Conservation (phyloP, 2,113 vertebrate species). For the Rafetus swinhoei region DNA sequence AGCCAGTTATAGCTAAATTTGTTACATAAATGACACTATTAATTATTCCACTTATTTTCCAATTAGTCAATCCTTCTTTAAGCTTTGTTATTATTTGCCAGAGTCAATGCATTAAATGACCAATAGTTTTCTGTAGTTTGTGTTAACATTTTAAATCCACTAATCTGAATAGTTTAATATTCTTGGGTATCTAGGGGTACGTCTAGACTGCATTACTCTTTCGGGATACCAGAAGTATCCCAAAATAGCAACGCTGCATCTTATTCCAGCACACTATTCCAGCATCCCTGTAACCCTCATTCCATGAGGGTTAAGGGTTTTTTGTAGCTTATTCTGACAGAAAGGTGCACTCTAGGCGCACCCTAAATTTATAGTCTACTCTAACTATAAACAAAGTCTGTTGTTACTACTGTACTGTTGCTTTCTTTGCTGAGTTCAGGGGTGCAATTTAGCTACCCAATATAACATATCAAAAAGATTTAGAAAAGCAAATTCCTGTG, state of each 20-base stretch:
- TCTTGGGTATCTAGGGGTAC: not conserved
- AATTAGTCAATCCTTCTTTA: slow-evolving; percentile 15
- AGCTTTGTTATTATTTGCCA: slow-evolving; percentile 35
- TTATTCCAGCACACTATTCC: no score
- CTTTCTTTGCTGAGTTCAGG: not conserved
- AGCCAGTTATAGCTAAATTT: slow-evolving; percentile 39
- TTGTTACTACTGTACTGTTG: not conserved
- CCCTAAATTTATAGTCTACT: not conserved
- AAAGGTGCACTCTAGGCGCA: no score
- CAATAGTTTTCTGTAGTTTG: not conserved
- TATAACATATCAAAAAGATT: not conserved
- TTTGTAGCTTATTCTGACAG: no score
- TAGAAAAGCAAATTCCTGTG: not conserved
- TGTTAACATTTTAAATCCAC: slow-evolving; percentile 6
- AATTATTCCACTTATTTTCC: slow-evolving; percentile 56
- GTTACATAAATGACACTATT: slow-evolving; percentile 48
- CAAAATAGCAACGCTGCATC: no score
- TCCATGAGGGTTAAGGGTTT: no score
- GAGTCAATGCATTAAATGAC: slow-evolving; percentile 15
- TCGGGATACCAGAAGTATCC: no score
- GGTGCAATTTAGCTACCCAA: not conserved
- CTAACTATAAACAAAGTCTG: not conserved
- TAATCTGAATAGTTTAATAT: not conserved
- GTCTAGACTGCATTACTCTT: no score
- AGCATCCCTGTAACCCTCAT: no score